Evolutionary conservation across 2,113 vertebrate species (phyloP), one percentile per base, ranked within the genome.

Genomic region (Donacobius atricapilla): DNA sequence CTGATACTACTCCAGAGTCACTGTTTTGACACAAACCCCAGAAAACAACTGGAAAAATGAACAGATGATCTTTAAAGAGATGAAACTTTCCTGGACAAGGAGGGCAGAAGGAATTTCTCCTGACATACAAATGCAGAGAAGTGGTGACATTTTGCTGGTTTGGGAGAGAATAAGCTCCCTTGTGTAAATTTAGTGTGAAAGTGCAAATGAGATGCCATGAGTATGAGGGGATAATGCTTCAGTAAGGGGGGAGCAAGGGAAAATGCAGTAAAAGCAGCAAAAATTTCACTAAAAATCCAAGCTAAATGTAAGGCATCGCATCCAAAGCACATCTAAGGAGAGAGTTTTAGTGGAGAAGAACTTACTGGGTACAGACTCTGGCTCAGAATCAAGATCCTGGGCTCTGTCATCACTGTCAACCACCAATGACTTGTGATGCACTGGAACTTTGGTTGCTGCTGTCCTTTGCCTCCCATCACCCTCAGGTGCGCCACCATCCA

Each of bases 351-450:
- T 21, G 61, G 13, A n/a, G 17, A n/a, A 23, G 15, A 60, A 89
- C 97, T 93, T 83, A 98, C 97, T 83, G 33, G 69, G 25, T 48
- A 76, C 15, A 61, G 60, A 79, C 22, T 96, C 97, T 45, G 87
- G 51, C 40, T 96, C 96, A 8, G 94, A 94, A 39, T 94, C 95
- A 42, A 79, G 4, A 33, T 78, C 25, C 18, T 58, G 65, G 11
- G 83, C 63, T 13, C 42, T 54, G 11, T 95, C 93, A 82, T 86
- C 83, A 61, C 81, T 97, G 54, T 97, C 91, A 42, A 97, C 60
- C 2, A 81, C 73, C 10, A 65, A 51, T 9, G 81, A 87, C 54
- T 83, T 93, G 63, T 86, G 95, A 31, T 58, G 89, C 35, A 91
- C 69, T 19, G 68, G 4, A 25, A 85, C 87, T 94, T 95, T 90